A percentile compares a stretch with the other conserved stretches of the same genome.
These are phyloP conservation scores for Australoheros scitulus DNA, from an alignment of 2,113 vertebrate genomes.

Conservation along the genomic window DNA sequence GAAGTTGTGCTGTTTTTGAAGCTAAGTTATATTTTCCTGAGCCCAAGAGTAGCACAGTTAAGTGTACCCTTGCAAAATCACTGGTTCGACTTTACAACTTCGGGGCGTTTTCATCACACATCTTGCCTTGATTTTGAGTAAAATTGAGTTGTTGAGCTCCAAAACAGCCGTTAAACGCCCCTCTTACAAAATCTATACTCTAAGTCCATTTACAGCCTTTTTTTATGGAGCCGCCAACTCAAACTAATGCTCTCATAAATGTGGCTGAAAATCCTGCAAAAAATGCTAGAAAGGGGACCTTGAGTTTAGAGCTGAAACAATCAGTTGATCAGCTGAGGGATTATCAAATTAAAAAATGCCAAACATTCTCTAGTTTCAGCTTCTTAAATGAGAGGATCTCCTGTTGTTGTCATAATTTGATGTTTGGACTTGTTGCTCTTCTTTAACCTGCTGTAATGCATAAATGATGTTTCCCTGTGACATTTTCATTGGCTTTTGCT, in stretches of 20 bases:
- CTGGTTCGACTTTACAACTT: background rate
- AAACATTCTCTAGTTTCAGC: background rate
- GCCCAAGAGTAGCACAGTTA: background rate
- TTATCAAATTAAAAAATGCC: background rate
- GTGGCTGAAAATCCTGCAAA: background rate
- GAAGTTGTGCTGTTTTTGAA: slow-evolving; percentile 2
- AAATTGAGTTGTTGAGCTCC: accelerated
- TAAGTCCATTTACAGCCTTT: background rate
- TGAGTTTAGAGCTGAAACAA: background rate
- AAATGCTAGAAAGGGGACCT: background rate
- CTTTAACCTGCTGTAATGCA: background rate
- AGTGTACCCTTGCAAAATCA: background rate
- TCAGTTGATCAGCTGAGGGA: background rate
- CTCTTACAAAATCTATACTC: background rate
- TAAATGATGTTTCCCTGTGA: background rate
- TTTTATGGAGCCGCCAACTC: too few relatives aligned
- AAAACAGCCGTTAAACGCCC: background rate
- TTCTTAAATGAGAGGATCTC: background rate
- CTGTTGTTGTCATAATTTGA: background rate
- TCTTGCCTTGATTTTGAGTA: background rate
- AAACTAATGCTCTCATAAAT: background rate
- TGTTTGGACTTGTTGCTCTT: background rate
- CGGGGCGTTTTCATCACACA: background rate
- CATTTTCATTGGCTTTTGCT: background rate
- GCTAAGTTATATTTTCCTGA: slow-evolving; percentile 6